These are phyloP conservation scores for Nymphalis polychloros DNA, from an alignment of 2,888 invertebrate species.

Conservation along the genomic window DNA sequence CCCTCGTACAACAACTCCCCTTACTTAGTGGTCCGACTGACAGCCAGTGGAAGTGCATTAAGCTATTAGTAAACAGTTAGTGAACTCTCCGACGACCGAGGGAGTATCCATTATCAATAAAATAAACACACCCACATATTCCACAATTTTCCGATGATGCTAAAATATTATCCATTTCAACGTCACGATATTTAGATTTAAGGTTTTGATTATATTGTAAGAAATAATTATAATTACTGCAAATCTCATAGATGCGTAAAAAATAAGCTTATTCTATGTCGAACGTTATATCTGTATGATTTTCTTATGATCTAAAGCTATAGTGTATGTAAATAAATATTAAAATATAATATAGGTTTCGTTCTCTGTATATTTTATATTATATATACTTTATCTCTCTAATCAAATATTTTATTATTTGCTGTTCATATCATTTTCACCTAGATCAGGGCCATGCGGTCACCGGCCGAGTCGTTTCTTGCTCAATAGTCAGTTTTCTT, in stretches of 20 bases:
- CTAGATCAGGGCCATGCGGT: constrained; percentile 77
- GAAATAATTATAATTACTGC: background rate
- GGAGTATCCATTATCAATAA: constrained; percentile 26
- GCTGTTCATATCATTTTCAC: constrained; percentile 47
- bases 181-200: background rate
- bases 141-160: background rate
- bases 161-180: background rate
- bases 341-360: too few species aligned
- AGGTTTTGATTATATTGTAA: background rate
- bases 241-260: background rate
- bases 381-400: background rate
- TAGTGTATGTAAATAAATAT: too few species aligned
- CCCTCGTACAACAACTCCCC: constrained; percentile 46
- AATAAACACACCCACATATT: background rate
- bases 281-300: too few species aligned
- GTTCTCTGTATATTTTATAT: too few species aligned
- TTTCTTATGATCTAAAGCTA: too few species aligned
- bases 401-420: background rate
- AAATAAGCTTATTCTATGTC: background rate
- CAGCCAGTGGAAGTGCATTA: constrained; percentile 68
- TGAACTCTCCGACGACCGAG: constrained; percentile 47
- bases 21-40: constrained; percentile 49
- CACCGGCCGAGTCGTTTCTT: constrained; percentile 59
- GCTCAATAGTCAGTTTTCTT: constrained; percentile 58
- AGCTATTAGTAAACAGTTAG: constrained; percentile 72